These are phyloP conservation scores for Drosophila setosimentum DNA, from an alignment of 2,888 invertebrate genomes.

Conservation along the genomic window DNA sequence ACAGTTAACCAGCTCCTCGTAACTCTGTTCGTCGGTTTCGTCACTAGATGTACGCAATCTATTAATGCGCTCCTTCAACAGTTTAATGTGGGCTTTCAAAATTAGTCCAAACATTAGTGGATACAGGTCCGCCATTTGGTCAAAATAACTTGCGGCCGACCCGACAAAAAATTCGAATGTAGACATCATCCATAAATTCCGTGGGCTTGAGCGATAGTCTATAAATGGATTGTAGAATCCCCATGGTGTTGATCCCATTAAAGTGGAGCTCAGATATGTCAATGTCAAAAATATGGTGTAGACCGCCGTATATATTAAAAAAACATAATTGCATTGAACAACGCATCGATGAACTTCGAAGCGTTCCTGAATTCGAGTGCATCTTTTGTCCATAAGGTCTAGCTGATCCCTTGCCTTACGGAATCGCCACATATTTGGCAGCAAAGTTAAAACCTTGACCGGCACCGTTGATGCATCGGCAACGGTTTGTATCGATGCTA, in stretches of 20 bases:
- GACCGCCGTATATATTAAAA: conserved; percentile 25
- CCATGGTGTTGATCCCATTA: conserved; percentile 43
- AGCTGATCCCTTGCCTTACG: conserved; percentile 31
- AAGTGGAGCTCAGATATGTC: conserved; percentile 27
- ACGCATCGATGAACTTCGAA: conserved; percentile 35
- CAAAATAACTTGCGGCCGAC: not conserved
- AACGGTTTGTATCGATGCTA: conserved; percentile 42
- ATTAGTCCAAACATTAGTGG: conserved; percentile 36
- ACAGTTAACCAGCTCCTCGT: conserved; percentile 41
- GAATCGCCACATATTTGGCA: conserved; percentile 33
- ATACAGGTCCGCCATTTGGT: conserved; percentile 33
- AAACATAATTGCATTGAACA: conserved; percentile 30
- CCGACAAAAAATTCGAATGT: conserved; percentile 15
- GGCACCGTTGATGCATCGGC: conserved; percentile 23
- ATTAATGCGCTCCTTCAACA: conserved; percentile 29
- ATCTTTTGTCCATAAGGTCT: conserved; percentile 41
- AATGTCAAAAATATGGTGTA: conserved; percentile 17
- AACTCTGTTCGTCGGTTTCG: conserved; percentile 3
- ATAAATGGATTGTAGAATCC: conserved; percentile 47
- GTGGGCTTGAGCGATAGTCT: conserved; percentile 20
- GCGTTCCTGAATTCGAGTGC: conserved; percentile 7
- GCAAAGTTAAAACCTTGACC: conserved; percentile 11
- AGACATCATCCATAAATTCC: conserved; percentile 26
- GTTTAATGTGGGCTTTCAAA: conserved; percentile 30
- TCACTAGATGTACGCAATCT: conserved; percentile 19